Evolutionary conservation across 2,797 vertebrate species (phyloP), one percentile per base, ranked within the genome.

Genomic region (Ispidina lecontei): DNA sequence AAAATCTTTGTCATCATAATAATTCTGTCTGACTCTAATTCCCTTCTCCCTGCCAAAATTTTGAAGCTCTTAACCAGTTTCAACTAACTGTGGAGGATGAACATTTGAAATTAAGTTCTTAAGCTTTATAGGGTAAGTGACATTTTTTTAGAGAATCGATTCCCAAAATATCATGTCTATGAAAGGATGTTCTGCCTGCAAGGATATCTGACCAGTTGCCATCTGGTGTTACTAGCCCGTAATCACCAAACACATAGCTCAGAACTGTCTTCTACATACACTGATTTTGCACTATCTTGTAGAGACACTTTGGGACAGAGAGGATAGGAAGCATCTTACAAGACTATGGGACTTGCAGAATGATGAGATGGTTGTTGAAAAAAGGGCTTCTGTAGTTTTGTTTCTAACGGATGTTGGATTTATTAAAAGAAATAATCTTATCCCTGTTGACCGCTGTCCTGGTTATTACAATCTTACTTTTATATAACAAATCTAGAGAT

Each of bases 391-490:
- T 49, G 13, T 35, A 62, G 23, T 31, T 85, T 58, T 74, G 2
- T 65, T 90, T 92, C 44, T 75, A 86, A 44, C 44, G 21, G 62
- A 55, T 88, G 17, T 23, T 75, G 25, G 21, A 88, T 86, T 88
- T 90, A 88, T 86, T 78, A 37, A 37, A 37, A 37, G 13, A 37
- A 37, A 37, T 37, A 37, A 37, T 84, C 55, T 67, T 84, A 87
- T 72, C 25, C 44, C 44, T 60, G 51, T 47, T 86, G 52, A 70
- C 70, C 75, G 41, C 17, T 85, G 59, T 35, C 63, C 73, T 75
- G 58, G 71, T 77, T 91, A 75, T 85, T 70, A 81, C 58, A 87
- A 63, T 71, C 69, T 60, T 69, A 52, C 23, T 85, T 93, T 88
- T 75, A 68, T 77, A 28, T 28, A 89, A 73, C 0, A 0, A 46